Evolutionary conservation across 2,113 vertebrate species (phyloP).

Genomic region (Microcebus jonahi): DNA sequence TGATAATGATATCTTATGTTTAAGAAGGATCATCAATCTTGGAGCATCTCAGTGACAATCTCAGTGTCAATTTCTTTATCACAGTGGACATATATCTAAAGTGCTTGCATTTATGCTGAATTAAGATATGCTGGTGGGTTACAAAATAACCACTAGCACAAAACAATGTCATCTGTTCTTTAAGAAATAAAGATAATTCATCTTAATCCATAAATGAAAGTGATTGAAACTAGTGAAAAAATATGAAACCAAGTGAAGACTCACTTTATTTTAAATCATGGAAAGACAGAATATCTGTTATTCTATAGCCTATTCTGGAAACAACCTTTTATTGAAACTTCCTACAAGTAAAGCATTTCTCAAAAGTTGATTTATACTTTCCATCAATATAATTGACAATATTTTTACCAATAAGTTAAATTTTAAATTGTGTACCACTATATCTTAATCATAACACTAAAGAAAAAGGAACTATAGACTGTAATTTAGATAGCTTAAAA

Average conservation of each 20-base stretch:
- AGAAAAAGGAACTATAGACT: neutral
- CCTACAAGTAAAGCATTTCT: neutral
- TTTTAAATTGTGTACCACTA: neutral
- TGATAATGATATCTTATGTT: constrained; percentile 57
- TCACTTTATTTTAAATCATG: neutral
- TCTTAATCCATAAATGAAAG: neutral
- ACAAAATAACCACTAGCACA: neutral
- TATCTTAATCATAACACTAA: neutral
- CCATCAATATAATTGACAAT: neutral
- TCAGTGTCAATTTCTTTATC: constrained; percentile 55
- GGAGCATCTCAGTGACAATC: constrained; percentile 23
- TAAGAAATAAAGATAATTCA: neutral
- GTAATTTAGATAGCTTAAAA: neutral
- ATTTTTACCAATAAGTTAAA: neutral
- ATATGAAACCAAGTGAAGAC: neutral
- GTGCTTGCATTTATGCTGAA: neutral
- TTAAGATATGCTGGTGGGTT: neutral
- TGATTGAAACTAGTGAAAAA: neutral
- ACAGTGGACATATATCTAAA: neutral
- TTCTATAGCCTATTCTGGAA: neutral
- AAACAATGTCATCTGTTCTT: neutral
- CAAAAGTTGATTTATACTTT: neutral
- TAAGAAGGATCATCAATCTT: constrained; percentile 65
- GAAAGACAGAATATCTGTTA: neutral
- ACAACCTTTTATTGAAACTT: neutral